phyloP scores from a whole-genome alignment of 2,888 invertebrate genomes.

The Drosophila vallismaia region DNA sequence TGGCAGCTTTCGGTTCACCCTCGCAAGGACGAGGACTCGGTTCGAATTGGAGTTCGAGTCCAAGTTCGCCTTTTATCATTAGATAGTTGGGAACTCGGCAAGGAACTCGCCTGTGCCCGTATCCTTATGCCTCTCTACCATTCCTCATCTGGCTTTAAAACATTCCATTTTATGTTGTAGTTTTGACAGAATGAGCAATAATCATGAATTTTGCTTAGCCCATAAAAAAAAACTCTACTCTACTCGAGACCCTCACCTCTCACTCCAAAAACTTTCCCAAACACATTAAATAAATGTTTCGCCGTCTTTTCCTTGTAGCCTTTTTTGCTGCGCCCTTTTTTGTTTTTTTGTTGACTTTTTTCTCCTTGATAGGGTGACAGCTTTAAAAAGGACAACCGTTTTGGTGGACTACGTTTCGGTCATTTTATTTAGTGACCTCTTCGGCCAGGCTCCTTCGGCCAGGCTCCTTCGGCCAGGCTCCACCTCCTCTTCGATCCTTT shows the following conservation, averaged over 20 bases:
- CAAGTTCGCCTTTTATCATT: constrained; percentile 45
- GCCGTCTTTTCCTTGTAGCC: constrained; percentile 54
- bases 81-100: constrained; percentile 61
- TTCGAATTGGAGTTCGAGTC: constrained; percentile 33
- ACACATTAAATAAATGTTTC: constrained; percentile 80
- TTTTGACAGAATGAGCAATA: constrained; percentile 80
- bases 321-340: constrained; percentile 25
- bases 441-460: constrained; percentile 43
- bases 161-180: constrained; percentile 79
- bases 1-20: constrained; percentile 49
- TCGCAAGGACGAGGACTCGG: constrained; percentile 17
- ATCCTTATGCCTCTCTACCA: constrained; percentile 37
- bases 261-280: constrained; percentile 57
- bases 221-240: constrained; percentile 56
- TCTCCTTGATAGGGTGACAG: constrained; percentile 56
- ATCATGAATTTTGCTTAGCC: constrained; percentile 78
- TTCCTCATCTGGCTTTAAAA: constrained; percentile 77
- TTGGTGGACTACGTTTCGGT: constrained; percentile 36
- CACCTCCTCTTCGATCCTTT: constrained; percentile 45
- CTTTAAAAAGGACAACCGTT: constrained; percentile 75
- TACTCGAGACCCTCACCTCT: not conserved
- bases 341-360: constrained; percentile 32
- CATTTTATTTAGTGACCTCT: constrained; percentile 67
- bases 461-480: too few species aligned
- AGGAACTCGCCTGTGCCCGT: constrained; percentile 25